These are phyloP conservation scores for Adelosebastes latens DNA, from an alignment of 2,797 vertebrate genomes.

Conservation along the genomic window DNA sequence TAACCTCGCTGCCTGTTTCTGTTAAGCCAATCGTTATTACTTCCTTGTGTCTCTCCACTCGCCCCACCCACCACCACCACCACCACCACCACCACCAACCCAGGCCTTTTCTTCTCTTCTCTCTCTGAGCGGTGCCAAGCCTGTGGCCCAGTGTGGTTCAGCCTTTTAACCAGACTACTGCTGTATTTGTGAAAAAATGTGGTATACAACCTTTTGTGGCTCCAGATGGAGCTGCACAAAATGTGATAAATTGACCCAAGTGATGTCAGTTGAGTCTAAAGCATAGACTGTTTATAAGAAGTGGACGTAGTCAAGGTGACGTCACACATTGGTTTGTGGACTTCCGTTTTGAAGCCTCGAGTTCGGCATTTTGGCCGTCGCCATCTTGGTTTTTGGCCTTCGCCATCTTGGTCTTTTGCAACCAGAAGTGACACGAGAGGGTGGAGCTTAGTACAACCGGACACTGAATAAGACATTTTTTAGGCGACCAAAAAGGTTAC, in stretches of 20 bases:
- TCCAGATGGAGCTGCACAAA: background rate
- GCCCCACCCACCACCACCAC: background rate
- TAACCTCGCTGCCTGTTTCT: conserved; percentile 64
- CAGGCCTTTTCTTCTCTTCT: conserved; percentile 48
- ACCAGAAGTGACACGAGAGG: too few relatives aligned
- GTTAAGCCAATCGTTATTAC: conserved; percentile 62
- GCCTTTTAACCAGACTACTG: conserved; percentile 21
- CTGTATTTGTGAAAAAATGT: background rate
- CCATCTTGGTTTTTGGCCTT: too few relatives aligned
- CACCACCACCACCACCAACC: conserved; percentile 22
- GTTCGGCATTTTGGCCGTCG: too few relatives aligned
- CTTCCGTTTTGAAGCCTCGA: too few relatives aligned
- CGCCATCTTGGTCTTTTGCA: too few relatives aligned
- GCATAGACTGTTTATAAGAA: too few relatives aligned
- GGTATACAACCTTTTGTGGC: background rate
- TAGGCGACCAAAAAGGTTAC: too few relatives aligned
- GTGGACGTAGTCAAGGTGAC: too few relatives aligned
- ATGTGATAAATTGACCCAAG: background rate
- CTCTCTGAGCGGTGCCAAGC: conserved; percentile 39
- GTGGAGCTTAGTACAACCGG: accelerated
- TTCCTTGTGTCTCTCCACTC: conserved; percentile 59
- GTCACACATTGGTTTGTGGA: too few relatives aligned
- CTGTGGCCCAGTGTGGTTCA: conserved; percentile 29
- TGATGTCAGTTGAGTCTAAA: background rate
- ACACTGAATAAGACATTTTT: too few relatives aligned